Evolutionary conservation across 2,888 invertebrate genomes (phyloP).

Genomic region (Mellilla xanthometata): DNA sequence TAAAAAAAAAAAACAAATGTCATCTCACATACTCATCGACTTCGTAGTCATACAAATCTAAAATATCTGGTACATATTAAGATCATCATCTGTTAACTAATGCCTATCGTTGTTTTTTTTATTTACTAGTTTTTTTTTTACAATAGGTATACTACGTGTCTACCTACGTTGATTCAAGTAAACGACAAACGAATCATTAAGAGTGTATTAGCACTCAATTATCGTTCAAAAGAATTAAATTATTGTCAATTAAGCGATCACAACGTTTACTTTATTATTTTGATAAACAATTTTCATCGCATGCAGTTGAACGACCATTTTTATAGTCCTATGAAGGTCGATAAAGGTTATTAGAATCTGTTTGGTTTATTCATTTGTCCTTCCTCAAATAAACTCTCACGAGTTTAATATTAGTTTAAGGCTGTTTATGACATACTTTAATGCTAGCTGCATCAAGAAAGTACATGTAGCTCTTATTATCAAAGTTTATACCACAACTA

Average conservation of each 20-base stretch:
- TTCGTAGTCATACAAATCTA: no score
- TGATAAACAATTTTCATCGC: constrained; percentile 26
- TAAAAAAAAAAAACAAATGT: no score
- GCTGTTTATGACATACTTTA: no score
- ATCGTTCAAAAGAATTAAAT: constrained; percentile 19
- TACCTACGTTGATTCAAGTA: neutral
- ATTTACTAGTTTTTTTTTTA: no score
- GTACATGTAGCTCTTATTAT: no score
- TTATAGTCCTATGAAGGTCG: constrained; percentile 48
- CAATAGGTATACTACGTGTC: neutral
- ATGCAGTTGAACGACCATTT: constrained; percentile 46
- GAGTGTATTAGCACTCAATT: neutral
- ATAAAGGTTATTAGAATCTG: constrained; percentile 34
- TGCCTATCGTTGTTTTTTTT: no score
- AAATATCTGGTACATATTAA: no score
- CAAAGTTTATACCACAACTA: no score
- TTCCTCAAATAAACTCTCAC: constrained; percentile 1
- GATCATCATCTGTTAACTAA: no score
- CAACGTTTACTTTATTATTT: constrained; percentile 22
- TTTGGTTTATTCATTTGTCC: neutral
- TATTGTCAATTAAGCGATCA: constrained; percentile 20
- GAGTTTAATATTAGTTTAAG: neutral
- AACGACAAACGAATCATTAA: neutral
- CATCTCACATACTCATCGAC: no score
- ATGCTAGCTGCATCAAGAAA: no score